These are phyloP conservation scores for Hyles lineata DNA, from an alignment of 2,888 invertebrate genomes.

Conservation along the genomic window DNA sequence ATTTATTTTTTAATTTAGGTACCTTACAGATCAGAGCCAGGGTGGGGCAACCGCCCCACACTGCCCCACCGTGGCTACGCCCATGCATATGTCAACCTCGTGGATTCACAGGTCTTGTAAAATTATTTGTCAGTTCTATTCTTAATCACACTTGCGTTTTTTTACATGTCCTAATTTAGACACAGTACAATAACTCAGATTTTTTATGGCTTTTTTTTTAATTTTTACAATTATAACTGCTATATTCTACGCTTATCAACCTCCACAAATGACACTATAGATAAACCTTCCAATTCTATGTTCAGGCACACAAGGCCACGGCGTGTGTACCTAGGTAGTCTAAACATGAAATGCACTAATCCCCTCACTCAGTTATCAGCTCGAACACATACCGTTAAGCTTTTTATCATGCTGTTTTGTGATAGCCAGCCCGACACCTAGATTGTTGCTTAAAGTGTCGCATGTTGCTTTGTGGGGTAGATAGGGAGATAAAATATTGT, in stretches of 20 bases:
- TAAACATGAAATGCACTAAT: slow-evolving; percentile 9
- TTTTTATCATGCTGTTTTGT: slow-evolving; percentile 15
- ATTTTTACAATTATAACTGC: too few species aligned
- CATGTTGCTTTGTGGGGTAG: neutral
- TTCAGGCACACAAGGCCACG: slow-evolving; percentile 8
- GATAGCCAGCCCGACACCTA: slow-evolving; percentile 18
- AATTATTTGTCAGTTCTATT: too few species aligned
- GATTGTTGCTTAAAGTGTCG: neutral
- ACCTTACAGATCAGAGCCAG: too few species aligned
- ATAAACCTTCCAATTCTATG: neutral
- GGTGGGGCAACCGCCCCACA: too few species aligned
- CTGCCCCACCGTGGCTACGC: too few species aligned
- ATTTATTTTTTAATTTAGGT: too few species aligned
- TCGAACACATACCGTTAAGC: slow-evolving; percentile 9
- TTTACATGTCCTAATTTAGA: too few species aligned
- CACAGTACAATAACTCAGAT: too few species aligned
- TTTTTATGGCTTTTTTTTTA: too few species aligned
- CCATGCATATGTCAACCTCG: too few species aligned
- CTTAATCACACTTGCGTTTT: too few species aligned
- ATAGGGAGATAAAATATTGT: neutral
- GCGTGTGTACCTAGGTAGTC: slow-evolving; percentile 6
- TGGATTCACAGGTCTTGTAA: too few species aligned
- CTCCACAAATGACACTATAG: neutral
- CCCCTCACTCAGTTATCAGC: slow-evolving; percentile 5
- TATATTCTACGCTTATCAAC: neutral